These are phyloP conservation scores for Rhombomys opimus DNA, from an alignment of 2,113 vertebrate species.

Conservation along the genomic window DNA sequence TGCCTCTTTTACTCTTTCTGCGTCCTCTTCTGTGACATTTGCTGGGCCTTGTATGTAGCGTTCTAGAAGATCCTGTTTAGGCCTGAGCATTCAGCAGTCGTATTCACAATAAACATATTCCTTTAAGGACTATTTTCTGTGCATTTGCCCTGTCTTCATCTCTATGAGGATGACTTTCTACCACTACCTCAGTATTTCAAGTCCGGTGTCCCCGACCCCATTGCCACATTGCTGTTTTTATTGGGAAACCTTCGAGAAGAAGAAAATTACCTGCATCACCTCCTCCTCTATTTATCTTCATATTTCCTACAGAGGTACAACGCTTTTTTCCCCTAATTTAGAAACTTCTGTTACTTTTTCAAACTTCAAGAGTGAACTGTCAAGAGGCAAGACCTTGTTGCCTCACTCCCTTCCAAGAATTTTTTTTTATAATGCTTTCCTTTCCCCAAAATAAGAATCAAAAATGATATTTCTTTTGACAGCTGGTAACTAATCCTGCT, in stretches of 20 bases:
- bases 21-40: background rate
- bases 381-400: slow-evolving; percentile 74
- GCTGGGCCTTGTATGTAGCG: no score
- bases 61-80: no score
- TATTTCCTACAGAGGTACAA: background rate
- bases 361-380: slow-evolving; percentile 57
- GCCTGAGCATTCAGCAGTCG: background rate
- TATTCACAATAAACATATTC: background rate
- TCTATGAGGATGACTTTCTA: background rate
- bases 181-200: background rate
- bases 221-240: background rate
- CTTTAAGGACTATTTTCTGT: background rate
- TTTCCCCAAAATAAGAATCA: slow-evolving; percentile 76
- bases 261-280: background rate
- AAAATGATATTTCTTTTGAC: slow-evolving; percentile 89
- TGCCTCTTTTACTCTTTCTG: background rate
- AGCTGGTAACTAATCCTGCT: slow-evolving; percentile 90
- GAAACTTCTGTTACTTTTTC: background rate
- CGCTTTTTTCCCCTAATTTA: background rate
- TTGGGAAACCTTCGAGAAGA: background rate
- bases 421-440: slow-evolving; percentile 77
- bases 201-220: no score
- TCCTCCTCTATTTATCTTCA: background rate
- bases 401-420: slow-evolving; percentile 77
- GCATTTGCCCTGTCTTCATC: background rate